A percentile compares a stretch with the other conserved stretches of the same genome.
Conservation (phyloP, 2,797 vertebrate species). For the Pachyuromys duprasi region DNA sequence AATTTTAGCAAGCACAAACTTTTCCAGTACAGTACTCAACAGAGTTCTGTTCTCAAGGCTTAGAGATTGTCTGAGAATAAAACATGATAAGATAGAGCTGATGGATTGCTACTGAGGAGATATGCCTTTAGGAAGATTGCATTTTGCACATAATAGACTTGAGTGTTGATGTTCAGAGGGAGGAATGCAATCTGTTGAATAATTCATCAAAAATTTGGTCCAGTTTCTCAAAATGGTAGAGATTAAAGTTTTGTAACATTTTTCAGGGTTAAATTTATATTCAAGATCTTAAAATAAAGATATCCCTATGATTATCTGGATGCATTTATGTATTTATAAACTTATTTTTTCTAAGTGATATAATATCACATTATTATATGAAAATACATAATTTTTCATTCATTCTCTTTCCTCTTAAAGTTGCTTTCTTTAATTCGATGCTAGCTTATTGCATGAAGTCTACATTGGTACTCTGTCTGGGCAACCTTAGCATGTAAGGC, state of each 20-base stretch:
- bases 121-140: not conserved
- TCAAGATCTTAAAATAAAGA: not conserved
- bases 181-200: not conserved
- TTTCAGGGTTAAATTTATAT: not conserved
- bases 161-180: not conserved
- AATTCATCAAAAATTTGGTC: not conserved
- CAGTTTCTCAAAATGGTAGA: not conserved
- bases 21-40: not conserved
- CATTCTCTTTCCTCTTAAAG: not conserved
- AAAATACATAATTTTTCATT: not conserved
- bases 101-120: not conserved
- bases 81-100: not conserved
- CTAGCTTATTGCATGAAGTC: not conserved
- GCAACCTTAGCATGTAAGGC: not conserved
- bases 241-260: not conserved
- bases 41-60: not conserved
- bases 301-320: not conserved
- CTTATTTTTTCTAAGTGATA: not conserved
- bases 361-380: not conserved
- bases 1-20: not conserved
- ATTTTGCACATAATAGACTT: not conserved
- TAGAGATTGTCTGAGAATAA: not conserved
- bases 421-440: not conserved
- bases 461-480: too few relatives aligned
- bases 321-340: not conserved